A percentile compares a stretch with the other conserved stretches of the same genome.
Evolutionary conservation across 1,140 invertebrate genomes (phyloP).

Genomic region (Leptinotarsa defecta): DNA sequence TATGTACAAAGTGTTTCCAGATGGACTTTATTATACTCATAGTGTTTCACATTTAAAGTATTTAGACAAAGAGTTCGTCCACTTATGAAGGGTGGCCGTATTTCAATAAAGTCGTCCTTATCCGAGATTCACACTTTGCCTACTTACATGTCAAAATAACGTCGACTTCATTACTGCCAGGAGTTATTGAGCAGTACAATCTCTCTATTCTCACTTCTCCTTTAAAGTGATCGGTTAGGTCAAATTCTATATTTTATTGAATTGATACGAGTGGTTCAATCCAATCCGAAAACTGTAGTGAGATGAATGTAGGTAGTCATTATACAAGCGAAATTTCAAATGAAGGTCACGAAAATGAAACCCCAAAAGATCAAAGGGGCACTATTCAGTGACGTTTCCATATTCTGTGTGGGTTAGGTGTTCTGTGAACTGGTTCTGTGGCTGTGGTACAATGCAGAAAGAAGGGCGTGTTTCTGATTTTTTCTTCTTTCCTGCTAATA

Average conservation of each 20-base stretch:
- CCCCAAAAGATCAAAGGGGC: background rate
- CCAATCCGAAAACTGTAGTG: too few species aligned
- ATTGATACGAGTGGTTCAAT: too few species aligned
- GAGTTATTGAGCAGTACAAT: background rate
- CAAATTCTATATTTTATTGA: too few species aligned
- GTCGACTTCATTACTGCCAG: constrained; percentile 3
- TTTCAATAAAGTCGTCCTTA: constrained; percentile 9
- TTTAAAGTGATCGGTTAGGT: too few species aligned
- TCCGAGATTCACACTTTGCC: background rate
- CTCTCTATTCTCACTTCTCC: background rate
- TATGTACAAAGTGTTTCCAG: background rate
- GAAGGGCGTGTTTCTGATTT: too few species aligned
- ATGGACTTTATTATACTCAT: background rate
- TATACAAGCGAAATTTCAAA: background rate
- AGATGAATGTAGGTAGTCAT: background rate
- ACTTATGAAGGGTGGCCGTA: constrained; percentile 1
- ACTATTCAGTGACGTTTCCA: background rate
- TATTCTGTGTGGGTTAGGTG: background rate
- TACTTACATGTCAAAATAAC: constrained; percentile 9
- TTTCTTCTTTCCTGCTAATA: too few species aligned
- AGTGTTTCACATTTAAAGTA: background rate
- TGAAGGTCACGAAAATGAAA: constrained; percentile 3
- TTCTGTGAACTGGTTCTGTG: background rate
- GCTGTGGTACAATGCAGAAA: too few species aligned
- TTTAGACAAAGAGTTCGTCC: background rate